Conservation (phyloP, 2,113 vertebrate species). For the Eptesicus fuscus region DNA sequence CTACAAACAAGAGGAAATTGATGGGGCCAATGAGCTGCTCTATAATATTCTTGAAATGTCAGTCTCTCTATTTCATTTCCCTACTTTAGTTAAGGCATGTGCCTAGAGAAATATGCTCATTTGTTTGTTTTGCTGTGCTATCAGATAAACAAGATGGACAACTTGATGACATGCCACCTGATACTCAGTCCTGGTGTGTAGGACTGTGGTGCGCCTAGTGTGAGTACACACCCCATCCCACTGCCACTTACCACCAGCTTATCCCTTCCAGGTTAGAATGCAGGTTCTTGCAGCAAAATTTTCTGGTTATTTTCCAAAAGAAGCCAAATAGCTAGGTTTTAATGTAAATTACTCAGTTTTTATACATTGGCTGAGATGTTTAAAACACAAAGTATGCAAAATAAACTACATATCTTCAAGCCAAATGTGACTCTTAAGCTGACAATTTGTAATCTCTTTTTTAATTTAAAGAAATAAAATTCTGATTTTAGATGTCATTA, state of each 20-base stretch:
- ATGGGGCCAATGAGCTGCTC: not conserved
- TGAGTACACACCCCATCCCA: rapidly evolving
- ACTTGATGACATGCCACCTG: not conserved
- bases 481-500: not conserved
- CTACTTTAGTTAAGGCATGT: not conserved
- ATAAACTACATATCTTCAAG: not conserved
- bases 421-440: not conserved
- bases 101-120: not conserved
- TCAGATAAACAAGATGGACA: not conserved
- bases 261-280: not conserved
- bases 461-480: not conserved
- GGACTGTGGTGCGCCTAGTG: not conserved
- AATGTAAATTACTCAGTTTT: not conserved
- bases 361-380: not conserved
- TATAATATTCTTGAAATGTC: not conserved
- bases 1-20: not conserved
- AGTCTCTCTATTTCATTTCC: not conserved
- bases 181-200: not conserved
- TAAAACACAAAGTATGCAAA: not conserved
- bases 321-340: not conserved
- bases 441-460: not conserved
- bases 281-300: not conserved
- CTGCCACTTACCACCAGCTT: not conserved
- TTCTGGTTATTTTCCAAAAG: not conserved
- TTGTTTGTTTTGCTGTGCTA: not conserved